Percentiles rank a stretch among this genome's conserved stretches.
Evolutionary conservation across 2,888 invertebrate species (phyloP).

Genomic region (Phengaris alcon): DNA sequence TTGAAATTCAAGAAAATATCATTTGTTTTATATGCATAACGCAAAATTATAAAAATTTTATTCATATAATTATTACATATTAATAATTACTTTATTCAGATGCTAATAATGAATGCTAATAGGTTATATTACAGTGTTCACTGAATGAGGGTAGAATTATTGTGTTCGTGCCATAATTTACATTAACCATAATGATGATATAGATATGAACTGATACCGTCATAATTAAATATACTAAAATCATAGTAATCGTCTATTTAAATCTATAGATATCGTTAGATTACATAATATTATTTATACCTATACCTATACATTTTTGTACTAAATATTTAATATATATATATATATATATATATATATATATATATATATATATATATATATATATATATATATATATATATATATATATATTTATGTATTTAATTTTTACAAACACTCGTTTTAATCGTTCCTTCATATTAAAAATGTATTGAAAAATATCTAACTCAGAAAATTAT

Average conservation of each 20-base stretch:
- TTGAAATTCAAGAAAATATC: neutral
- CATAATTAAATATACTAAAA: constrained; percentile 1
- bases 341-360: no score
- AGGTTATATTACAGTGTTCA: neutral
- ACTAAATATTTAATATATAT: neutral
- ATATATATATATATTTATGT: neutral
- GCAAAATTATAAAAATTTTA: neutral
- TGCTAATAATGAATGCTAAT: neutral
- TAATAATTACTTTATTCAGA: neutral
- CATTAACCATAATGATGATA: neutral
- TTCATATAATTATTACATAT: neutral
- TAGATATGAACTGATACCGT: neutral
- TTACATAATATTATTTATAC: neutral
- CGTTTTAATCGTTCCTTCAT: constrained; percentile 41
- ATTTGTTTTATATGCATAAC: neutral
- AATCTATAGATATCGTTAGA: constrained; percentile 7
- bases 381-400: no score
- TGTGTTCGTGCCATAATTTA: neutral
- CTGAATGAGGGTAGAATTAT: neutral
- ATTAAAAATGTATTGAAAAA: constrained; percentile 33
- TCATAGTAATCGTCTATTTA: constrained; percentile 6
- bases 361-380: no score
- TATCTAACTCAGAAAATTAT: constrained; percentile 37
- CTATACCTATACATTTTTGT: neutral
- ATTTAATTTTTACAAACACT: constrained; percentile 36